Base-by-base conservation (phyloP, 2,113 vertebrate genomes). In the Climacteris rufus region DNA sequence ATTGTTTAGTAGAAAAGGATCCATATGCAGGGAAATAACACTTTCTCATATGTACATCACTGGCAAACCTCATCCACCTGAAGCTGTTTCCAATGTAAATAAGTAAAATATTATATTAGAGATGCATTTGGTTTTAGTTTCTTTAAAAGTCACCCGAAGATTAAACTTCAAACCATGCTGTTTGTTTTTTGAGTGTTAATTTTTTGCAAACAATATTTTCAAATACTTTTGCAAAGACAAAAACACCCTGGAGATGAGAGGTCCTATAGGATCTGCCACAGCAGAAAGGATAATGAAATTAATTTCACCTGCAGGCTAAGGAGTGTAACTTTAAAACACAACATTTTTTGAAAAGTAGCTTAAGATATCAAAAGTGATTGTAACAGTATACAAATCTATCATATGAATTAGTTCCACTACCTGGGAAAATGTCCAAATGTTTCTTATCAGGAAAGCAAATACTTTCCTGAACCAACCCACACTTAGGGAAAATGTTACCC, bases 211-310 rank as follows among this genome's bases (percentile, higher is more conserved):
- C 1, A 0, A 44, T 90, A 68, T 87, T 87, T 95, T 88, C 22
- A 91, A 83, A 75, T 95, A 91, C 25, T 95, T 89, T 84, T 60
- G 7, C 56, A 80, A 71, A 83, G 75, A 88, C 92, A 66, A 95
- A 82, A 19, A 33, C n/a, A 75, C 28, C 24, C 64, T 49, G 31
- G 45, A 94, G 63, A 68, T 35, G 71, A 53, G 40, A 87, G 19
- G 71, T 45, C 77, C 87, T 74, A 30, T 13, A n/a, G 21, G 78
- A 61, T 42, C n/a, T 66, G 59, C 23, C 44, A 71, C 47, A 80
- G 64, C 40, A 93, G 50, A 83, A 79, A 94, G 33, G 39, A 27
- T 50, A 81, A 68, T 66, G 33, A 83, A 91, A 96, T 90, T 61
- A 60, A 91, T 86, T 83, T 92, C 86, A 95, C 50, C n/a, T 54